These are phyloP conservation scores for Aphidius gifuensis DNA, from an alignment of 1,140 invertebrate species.

Conservation along the genomic window DNA sequence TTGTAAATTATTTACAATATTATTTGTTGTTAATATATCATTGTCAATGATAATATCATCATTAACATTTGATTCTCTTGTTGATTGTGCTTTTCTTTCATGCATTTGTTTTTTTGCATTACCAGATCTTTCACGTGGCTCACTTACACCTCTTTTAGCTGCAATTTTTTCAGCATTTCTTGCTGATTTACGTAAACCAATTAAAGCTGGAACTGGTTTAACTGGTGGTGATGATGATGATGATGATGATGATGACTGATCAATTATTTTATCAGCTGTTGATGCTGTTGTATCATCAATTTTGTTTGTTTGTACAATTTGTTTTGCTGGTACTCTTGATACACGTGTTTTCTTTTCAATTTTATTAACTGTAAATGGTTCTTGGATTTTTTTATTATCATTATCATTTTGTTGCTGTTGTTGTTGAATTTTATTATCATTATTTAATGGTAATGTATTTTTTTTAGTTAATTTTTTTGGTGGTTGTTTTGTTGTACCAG, in stretches of 20 bases:
- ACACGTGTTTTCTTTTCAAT: background rate
- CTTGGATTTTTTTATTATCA: background rate
- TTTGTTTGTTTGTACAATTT: background rate
- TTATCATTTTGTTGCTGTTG: background rate
- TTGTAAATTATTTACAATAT: background rate
- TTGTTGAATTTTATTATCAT: background rate
- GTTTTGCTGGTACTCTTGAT: background rate
- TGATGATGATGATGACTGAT: too few relatives aligned
- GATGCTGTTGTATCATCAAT: too few relatives aligned
- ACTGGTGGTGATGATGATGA: too few relatives aligned
- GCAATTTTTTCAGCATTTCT: background rate
- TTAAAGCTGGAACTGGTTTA: too few relatives aligned
- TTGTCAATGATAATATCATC: background rate
- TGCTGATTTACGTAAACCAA: background rate
- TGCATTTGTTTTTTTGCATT: constrained; percentile 7
- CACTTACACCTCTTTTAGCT: constrained; percentile 5
- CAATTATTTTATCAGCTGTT: too few relatives aligned
- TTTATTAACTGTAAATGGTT: too few relatives aligned
- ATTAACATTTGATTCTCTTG: constrained; percentile 6
- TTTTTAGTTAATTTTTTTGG: background rate
- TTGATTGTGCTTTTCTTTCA: constrained; percentile 4
- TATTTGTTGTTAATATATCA: background rate
- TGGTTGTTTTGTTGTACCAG: background rate
- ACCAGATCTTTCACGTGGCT: background rate
- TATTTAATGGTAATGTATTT: background rate